These are phyloP conservation scores for Sinocyclocheilus maitianheensis DNA, from an alignment of 2,113 vertebrate genomes.

Conservation along the genomic window DNA sequence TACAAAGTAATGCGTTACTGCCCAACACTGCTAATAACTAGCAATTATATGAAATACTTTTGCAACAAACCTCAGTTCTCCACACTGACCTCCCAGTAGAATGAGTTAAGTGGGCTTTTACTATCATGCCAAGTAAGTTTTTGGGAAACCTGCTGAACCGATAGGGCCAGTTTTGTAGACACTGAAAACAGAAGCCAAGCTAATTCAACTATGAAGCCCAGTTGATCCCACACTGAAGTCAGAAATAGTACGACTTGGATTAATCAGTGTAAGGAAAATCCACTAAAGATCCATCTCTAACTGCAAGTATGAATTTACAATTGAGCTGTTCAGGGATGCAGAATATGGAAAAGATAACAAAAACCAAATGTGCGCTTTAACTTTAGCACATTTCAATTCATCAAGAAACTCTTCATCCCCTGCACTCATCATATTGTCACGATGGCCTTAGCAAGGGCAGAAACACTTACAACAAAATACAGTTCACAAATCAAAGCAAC, in stretches of 20 bases:
- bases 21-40: background rate
- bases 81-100: background rate
- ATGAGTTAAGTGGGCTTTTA: background rate
- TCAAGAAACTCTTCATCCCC: background rate
- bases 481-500: constrained; percentile 22
- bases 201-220: constrained; percentile 5
- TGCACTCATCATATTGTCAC: background rate
- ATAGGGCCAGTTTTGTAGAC: constrained; percentile 1
- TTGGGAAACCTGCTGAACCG: background rate
- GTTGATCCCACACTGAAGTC: constrained; percentile 5
- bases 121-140: background rate
- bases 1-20: too few relatives aligned
- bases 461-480: constrained; percentile 20
- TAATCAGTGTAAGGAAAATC: background rate
- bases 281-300: constrained; percentile 8
- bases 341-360: background rate
- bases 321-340: background rate
- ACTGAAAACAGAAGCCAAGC: background rate
- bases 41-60: background rate
- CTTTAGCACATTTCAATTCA: background rate
- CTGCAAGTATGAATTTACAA: background rate
- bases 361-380: background rate
- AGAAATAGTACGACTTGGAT: background rate
- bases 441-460: background rate
- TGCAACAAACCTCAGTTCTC: background rate